A percentile compares a stretch with the other conserved stretches of the same genome.
phyloP scores from a whole-genome alignment of 2,888 invertebrate genomes.

The Rhabditoides inermis region DNA sequence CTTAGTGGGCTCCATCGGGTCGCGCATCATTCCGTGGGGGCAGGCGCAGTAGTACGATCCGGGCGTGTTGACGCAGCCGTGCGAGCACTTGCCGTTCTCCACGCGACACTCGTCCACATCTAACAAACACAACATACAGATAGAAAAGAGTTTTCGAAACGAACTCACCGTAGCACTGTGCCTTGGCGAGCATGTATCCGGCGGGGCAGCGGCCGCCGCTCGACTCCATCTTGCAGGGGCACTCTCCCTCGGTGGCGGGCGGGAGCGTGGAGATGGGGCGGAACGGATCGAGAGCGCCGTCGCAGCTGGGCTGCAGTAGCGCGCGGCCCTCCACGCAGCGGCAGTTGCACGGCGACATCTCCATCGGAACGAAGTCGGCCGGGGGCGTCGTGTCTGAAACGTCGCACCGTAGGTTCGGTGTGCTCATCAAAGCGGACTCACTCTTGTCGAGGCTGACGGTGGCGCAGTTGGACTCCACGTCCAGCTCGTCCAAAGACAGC shows the following conservation, averaged over 20 bases:
- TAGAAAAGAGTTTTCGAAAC: not conserved
- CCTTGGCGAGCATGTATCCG: constrained; percentile 28
- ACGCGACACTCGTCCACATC: constrained; percentile 47
- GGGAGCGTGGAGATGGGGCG: constrained; percentile 39
- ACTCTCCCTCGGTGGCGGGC: constrained; percentile 37
- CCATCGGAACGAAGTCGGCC: constrained; percentile 17
- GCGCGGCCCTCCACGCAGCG: constrained; percentile 39
- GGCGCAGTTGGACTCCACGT: constrained; percentile 27
- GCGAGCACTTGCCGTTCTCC: constrained; percentile 45
- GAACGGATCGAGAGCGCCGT: constrained; percentile 23
- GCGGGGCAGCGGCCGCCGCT: constrained; percentile 35
- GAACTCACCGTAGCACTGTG: constrained; percentile 31
- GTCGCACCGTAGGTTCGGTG: too few species aligned
- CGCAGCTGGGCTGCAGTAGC: constrained; percentile 32
- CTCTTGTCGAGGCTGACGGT: constrained; percentile 20
- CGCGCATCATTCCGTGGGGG: constrained; percentile 45
- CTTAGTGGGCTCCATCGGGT: constrained; percentile 43
- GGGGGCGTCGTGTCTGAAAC: constrained; percentile 36
- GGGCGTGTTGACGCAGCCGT: constrained; percentile 50
- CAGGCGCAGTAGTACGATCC: constrained; percentile 51
- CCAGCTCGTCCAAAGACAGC: constrained; percentile 16
- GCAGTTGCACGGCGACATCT: constrained; percentile 33
- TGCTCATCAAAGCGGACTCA: constrained; percentile 4
- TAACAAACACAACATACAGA: constrained; percentile 11
- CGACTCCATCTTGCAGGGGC: constrained; percentile 30